Percentiles rank a stretch among this genome's conserved stretches.
These are phyloP conservation scores for Troides oblongomaculatus DNA, from an alignment of 2,888 invertebrate genomes.

Conservation along the genomic window DNA sequence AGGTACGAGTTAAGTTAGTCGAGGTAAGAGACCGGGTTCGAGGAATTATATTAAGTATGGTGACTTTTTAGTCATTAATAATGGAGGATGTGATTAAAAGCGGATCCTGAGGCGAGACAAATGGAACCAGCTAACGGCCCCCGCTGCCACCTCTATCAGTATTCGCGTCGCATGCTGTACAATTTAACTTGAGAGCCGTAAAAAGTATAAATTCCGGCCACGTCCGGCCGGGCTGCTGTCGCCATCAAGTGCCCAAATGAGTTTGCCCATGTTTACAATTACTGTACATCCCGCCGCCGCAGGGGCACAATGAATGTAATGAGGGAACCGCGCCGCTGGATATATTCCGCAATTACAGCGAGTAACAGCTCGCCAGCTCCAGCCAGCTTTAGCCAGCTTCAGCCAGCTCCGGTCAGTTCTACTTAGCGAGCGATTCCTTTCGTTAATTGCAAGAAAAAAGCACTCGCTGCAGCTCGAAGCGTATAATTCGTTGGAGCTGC, in stretches of 20 bases:
- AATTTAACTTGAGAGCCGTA: constrained; percentile 37
- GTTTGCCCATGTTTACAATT: constrained; percentile 62
- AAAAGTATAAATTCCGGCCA: constrained; percentile 57
- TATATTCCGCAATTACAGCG: constrained; percentile 55
- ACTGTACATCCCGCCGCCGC: constrained; percentile 40
- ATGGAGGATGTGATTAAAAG: too few relatives aligned
- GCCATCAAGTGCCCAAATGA: constrained; percentile 59
- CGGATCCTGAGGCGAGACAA: too few relatives aligned
- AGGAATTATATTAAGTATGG: too few relatives aligned
- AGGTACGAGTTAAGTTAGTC: too few relatives aligned
- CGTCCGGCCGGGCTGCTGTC: constrained; percentile 40
- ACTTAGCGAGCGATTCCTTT: constrained; percentile 26
- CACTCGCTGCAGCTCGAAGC: background rate
- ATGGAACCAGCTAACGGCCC: background rate
- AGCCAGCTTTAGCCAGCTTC: background rate
- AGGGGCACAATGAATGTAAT: constrained; percentile 49
- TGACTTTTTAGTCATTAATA: too few relatives aligned
- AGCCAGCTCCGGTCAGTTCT: background rate
- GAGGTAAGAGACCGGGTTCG: too few relatives aligned
- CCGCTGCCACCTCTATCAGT: constrained; percentile 18
- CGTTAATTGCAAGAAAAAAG: constrained; percentile 19
- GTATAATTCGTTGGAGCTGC: background rate
- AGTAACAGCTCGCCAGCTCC: constrained; percentile 13
- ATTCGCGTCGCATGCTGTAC: constrained; percentile 26
- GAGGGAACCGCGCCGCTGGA: constrained; percentile 46